These are phyloP conservation scores for Enhydra lutris DNA, from an alignment of 2,113 vertebrate genomes.

Conservation along the genomic window DNA sequence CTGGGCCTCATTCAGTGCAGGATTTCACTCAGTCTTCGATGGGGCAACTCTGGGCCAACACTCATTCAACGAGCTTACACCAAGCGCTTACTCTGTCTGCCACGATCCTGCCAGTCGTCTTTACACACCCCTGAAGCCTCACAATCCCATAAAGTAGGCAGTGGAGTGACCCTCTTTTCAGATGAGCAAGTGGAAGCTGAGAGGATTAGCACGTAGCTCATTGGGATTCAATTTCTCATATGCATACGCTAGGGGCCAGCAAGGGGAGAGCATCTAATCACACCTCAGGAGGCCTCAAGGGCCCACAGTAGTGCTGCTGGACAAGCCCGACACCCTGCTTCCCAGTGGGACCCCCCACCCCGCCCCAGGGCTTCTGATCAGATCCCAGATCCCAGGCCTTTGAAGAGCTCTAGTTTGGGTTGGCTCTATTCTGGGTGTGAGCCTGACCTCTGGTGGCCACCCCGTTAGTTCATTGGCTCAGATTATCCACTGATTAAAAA, in stretches of 20 bases:
- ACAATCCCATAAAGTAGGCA: no score
- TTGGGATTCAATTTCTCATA: background rate
- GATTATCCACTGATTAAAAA: background rate
- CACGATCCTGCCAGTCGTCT: background rate
- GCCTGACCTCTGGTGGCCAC: constrained; percentile 58
- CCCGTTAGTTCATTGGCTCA: background rate
- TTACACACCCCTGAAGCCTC: background rate
- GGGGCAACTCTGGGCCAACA: background rate
- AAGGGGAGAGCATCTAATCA: no score
- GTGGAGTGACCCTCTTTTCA: background rate
- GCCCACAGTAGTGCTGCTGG: background rate
- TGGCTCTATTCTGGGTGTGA: background rate
- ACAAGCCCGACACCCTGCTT: background rate
- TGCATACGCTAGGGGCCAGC: background rate
- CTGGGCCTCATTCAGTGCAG: background rate
- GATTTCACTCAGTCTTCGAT: no score
- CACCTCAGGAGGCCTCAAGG: background rate
- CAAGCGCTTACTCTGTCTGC: background rate
- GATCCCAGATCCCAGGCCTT: background rate
- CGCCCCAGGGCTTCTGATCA: background rate
- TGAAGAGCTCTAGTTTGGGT: background rate
- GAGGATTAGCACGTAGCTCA: background rate
- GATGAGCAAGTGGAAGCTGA: background rate
- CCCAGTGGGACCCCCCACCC: background rate
- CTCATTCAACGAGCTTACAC: background rate